Evolutionary conservation across 2,113 vertebrate genomes (phyloP), one percentile per base, ranked within the genome.

Genomic region (Natator depressus): DNA sequence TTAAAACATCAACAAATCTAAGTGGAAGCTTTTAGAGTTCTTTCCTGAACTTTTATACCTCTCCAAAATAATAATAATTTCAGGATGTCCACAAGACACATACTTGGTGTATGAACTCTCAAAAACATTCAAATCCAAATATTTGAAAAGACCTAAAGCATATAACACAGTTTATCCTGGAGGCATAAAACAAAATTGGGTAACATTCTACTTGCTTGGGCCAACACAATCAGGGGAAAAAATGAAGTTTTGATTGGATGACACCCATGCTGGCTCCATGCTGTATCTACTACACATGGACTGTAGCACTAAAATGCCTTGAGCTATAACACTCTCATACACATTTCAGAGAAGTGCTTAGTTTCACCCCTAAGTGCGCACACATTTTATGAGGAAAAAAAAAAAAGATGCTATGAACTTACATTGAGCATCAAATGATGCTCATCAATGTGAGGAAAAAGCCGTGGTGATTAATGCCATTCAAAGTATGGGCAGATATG

Each of bases 101-200:
- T 65, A 31, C 35, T 16, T 47, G 54, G 50, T 50, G 85, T 25
- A 78, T 89, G 22, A 91, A 84, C 86, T 86, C 95, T 72, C 76
- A 79, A 92, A 89, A 80, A 85, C 82, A 59, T 6, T 83, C 31
- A 81, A 94, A 93, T 81, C 6, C 86, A 89, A 7, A 0, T 80
- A 95, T 88, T 16, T 89, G 84, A 85, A 79, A 85, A 92, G 89
- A 96, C 72, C 95, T 93, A 89, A 89, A 89, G 89, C 83, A 25
- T 51, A 6, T 14, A 90, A 90, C 62, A 94, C 57, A 82, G 87
- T 94, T 94, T 95, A 75, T 90, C 95, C 94, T 8, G 13, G 86
- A 97, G 94, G 96, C 91, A 94, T 55, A 94, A 80, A 93, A 84
- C 88, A 93, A 94, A 97, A 95, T 10, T 85, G 91, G 93, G 95